Percentiles rank a stretch among this genome's conserved stretches.
These are phyloP conservation scores for Oscheius sp. DNA, from an alignment of 2,888 invertebrate genomes.

Conservation along the genomic window DNA sequence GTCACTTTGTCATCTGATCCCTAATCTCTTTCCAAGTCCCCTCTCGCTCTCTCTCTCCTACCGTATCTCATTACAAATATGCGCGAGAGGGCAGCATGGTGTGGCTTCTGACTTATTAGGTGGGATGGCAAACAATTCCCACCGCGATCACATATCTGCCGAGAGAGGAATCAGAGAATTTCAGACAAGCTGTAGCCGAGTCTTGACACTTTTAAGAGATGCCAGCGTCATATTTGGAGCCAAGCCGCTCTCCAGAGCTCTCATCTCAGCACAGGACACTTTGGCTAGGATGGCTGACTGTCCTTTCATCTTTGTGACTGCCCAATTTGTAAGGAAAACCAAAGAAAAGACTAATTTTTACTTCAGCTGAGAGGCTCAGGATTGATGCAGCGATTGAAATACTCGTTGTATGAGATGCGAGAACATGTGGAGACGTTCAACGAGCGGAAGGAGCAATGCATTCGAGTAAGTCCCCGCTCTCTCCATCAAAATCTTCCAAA, in stretches of 20 bases:
- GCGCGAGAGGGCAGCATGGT: slow-evolving; percentile 16
- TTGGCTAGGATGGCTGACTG: slow-evolving; percentile 79
- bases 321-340: slow-evolving; percentile 73
- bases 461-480: slow-evolving; percentile 20
- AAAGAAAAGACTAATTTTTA: slow-evolving; percentile 28
- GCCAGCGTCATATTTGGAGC: slow-evolving; percentile 79
- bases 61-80: slow-evolving; percentile 27
- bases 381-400: slow-evolving; percentile 84
- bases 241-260: slow-evolving; percentile 53
- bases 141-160: slow-evolving; percentile 22
- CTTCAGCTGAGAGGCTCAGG: slow-evolving; percentile 69
- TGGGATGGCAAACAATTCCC: slow-evolving; percentile 29
- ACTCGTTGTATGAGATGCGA: slow-evolving; percentile 88
- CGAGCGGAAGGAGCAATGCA: slow-evolving; percentile 82
- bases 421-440: slow-evolving; percentile 94
- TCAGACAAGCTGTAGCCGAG: slow-evolving; percentile 83
- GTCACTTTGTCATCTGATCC: slow-evolving; percentile 35
- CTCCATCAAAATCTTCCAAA: not conserved
- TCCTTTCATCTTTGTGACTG: slow-evolving; percentile 82
- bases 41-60: slow-evolving; percentile 14
- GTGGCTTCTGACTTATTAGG: slow-evolving; percentile 24
- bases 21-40: slow-evolving; percentile 13
- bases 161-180: slow-evolving; percentile 35
- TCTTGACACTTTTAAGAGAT: slow-evolving; percentile 81
- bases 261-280: slow-evolving; percentile 76